Evolutionary conservation across 1,140 invertebrate species (phyloP), one percentile per base, ranked within the genome.

Genomic region (Hormaphis cornu): DNA sequence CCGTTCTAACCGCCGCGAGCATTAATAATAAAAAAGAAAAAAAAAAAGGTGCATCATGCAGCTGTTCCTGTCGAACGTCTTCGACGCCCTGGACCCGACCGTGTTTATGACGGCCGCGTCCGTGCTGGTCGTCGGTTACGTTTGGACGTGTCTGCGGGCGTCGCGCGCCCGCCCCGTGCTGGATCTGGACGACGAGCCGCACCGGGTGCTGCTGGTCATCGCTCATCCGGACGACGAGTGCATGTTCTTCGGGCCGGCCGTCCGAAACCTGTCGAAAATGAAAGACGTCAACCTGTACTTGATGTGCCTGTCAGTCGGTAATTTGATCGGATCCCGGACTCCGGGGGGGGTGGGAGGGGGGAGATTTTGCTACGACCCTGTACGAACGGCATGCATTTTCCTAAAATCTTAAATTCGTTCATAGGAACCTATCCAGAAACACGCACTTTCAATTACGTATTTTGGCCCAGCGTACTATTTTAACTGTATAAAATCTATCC

Each of bases 171-270:
- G 16, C 3, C 46, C 30, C 6, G 35, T 33, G 14, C 1, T 48
- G 0, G 61, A 50, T 3, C n/a, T 48, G 8, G 61, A 30, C 8
- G 35, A 33, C 18, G 24, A 20, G 10, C 26, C 26, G 5, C 52
- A 71, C 30, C 44, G 89, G 74, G 83, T 94, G 40, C 78, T 97
- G 18, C 77, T 98, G 37, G 85, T 97, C 0, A 91, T 85, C 14
- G 93, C 95, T 24, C 96, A 98, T 83, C 96, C 96, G 9, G 95
- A 97, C 79, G 93, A 95, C 76, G 95, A 98, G 78, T 93, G 91
- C 72, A 98, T 98, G 95, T 98, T 98, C 78, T 98, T 98, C 78
- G 92, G 92, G 0, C 96, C 95, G 8, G 85, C 91, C 22, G 86
- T 98, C 70, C 82, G 91, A 71, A 84, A 82, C 77, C 82, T 86